Base-by-base conservation (phyloP, 1,140 invertebrate species). In the Gonioctena quinquepunctata region DNA sequence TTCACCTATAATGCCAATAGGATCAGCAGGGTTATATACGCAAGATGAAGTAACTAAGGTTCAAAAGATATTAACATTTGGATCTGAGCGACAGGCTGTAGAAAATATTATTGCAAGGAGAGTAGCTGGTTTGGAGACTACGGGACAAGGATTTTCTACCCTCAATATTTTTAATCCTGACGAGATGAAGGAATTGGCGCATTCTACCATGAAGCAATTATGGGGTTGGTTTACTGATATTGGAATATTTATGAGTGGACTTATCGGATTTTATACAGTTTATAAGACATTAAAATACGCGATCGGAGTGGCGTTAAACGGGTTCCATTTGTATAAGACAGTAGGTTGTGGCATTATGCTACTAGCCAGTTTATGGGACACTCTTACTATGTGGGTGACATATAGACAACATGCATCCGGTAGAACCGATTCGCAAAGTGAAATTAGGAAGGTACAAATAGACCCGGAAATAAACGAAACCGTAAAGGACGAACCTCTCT, bases 221-320 rank as follows among this genome's bases (percentile, higher is more conserved):
- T 69, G 67, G 59, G 67, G 67, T 62, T 69, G 57, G 59, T 69
- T 69, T 33, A 52, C 59, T 2, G 59, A 69, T 16, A 8, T 69
- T 2, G 67, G 67, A 8, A 69, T 63, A 19, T 22, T 63, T 25
- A 63, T 48, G 7, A 69, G 67, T 57, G 54, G 67, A 16, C 49
- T 69, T 7, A 63, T 62, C 1, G 67, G 57, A 48, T 42, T 69
- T 18, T 69, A 69, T 33, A 23, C 61, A 2, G 52, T 69, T 16
- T 23, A 62, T n/a, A 13, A 57, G 50, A 3, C 28, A 8, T 11
- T 61, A 13, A 50, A 63, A 49, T 69, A 69, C 33, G 62, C 61
- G 21, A 8, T 63, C n/a, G 48, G 25, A 27, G 66, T 59, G 23
- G 7, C 27, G 4, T 18, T 67, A 25, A 63, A 63, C 52, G 52